Base-by-base conservation (phyloP, 1,140 invertebrate genomes). In the Megalonaias nervosa region DNA sequence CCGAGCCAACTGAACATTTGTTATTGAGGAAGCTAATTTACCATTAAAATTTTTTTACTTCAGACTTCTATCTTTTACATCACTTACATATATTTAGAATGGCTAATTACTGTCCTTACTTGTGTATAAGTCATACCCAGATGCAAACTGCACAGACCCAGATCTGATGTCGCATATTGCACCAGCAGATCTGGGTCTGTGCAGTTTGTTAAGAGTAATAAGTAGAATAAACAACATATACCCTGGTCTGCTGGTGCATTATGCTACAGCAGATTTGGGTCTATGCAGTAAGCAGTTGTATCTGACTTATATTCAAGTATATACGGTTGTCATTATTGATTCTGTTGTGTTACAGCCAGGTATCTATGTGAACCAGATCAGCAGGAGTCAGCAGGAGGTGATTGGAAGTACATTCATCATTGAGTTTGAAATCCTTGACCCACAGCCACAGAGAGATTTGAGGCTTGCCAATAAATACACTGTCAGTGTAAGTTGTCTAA, bases 341-440 rank as follows among this genome's bases (percentile, higher is more conserved):
- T 48, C 2, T 9, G 0, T 73, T 66, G 26, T 79, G 14, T 75
- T 77, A 57, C 74, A 87, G 85, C 70, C 79, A 48, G 64, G 81
- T 64, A 58, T 89, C 14, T 83, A 86, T 69, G 71, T 88, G 0
- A 75, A 61, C 15, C 31, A 71, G 0, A 73, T 61, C 21, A 87
- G 81, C 19, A 82, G 81, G 70, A 60, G 71, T 17, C 38, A 74
- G 57, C 74, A 64, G 56, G 87, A 89, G 59, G 77, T 89, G 11
- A 89, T 85, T 38, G 87, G 87, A 55, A 84, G 82, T 66, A 71
- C 73, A 19, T 88, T 89, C 61, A 59, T 75, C 38, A 15, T 82
- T 79, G 73, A 80, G 13, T 85, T 85, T 73, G 69, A 80, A 58
- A 83, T 85, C 60, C 67, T 71, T 38, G 84, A 86, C 67, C 64